These are phyloP conservation scores for Acleris laterana DNA, from an alignment of 2,888 invertebrate genomes.

Conservation along the genomic window DNA sequence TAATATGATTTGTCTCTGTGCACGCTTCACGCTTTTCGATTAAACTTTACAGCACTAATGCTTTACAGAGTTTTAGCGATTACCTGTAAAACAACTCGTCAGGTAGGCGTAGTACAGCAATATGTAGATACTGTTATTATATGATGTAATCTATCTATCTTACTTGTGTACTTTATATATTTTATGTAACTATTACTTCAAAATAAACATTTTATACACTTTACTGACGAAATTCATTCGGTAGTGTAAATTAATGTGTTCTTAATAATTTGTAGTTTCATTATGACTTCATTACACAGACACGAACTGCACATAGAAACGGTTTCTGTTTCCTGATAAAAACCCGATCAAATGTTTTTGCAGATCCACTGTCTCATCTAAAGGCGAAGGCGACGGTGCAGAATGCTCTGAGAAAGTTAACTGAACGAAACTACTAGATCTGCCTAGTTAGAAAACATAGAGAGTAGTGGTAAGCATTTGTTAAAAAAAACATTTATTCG, in stretches of 20 bases:
- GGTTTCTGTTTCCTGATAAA: conserved; percentile 9
- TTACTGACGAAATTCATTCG: conserved; percentile 22
- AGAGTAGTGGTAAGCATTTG: conserved; percentile 70
- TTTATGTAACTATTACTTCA: conserved; percentile 21
- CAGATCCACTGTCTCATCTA: conserved; percentile 82
- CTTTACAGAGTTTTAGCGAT: conserved; percentile 64
- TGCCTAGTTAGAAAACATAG: conserved; percentile 51
- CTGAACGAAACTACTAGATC: conserved; percentile 74
- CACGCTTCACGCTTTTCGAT: conserved; percentile 82
- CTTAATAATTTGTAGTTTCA: conserved; percentile 28
- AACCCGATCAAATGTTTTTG: conserved; percentile 52
- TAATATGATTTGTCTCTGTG: conserved; percentile 74
- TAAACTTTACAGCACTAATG: conserved; percentile 80
- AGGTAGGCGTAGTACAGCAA: conserved; percentile 20
- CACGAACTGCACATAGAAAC: conserved; percentile 29
- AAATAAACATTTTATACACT: conserved; percentile 20
- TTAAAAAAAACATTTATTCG: conserved; percentile 56
- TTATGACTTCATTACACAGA: conserved; percentile 27
- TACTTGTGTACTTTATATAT: conserved; percentile 26
- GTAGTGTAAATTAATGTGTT: conserved; percentile 22
- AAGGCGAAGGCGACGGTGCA: conserved; percentile 83
- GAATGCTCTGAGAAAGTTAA: conserved; percentile 82
- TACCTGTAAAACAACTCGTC: conserved; percentile 7
- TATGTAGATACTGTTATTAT: conserved; percentile 24
- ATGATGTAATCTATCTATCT: conserved; percentile 26